Evolutionary conservation across 2,113 vertebrate species (phyloP).

Genomic region (Microtus montanus): DNA sequence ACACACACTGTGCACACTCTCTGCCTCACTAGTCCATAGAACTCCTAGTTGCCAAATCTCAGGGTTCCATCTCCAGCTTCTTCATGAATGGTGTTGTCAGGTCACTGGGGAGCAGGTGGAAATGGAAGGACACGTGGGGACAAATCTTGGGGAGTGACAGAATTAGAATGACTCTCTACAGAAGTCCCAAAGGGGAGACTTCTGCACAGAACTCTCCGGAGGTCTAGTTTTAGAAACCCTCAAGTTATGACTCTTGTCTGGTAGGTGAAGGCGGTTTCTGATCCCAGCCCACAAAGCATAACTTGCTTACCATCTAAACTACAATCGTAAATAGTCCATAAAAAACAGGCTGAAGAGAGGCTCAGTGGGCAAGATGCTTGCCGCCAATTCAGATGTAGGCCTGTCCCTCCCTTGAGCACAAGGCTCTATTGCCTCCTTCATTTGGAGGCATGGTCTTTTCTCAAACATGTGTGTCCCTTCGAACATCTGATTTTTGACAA

Average conservation of each 20-base stretch:
- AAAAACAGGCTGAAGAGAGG: not conserved
- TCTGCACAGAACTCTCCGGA: not conserved
- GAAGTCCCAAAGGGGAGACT: not conserved
- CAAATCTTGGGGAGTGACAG: no score
- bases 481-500: no score
- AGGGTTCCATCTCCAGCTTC: not conserved
- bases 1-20: not conserved
- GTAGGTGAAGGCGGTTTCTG: not conserved
- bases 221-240: not conserved
- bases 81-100: not conserved
- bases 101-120: not conserved
- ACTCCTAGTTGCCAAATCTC: not conserved
- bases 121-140: not conserved
- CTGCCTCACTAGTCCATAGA: not conserved
- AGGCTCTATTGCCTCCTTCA: not conserved
- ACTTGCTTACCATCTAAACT: not conserved
- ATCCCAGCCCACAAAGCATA: not conserved
- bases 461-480: not conserved
- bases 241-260: not conserved
- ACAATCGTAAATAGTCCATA: not conserved
- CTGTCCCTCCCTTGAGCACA: not conserved
- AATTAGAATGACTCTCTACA: not conserved
- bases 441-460: not conserved
- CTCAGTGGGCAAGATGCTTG: not conserved
- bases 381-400: not conserved